phyloP scores from a whole-genome alignment of 2,888 invertebrate genomes.

The Platerodrilus igneus region DNA sequence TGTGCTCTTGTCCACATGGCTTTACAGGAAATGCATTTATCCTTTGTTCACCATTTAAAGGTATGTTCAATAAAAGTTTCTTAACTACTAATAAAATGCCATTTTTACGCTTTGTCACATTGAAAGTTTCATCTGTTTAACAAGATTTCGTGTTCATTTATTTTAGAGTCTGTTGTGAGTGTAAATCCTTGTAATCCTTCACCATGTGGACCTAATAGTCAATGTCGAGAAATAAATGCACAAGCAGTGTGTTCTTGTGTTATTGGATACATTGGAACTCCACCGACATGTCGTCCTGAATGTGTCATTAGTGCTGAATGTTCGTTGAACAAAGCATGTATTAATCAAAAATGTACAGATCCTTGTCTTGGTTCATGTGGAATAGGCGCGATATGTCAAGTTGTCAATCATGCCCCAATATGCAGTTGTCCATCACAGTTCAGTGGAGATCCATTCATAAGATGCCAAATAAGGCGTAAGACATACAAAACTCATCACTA shows the following conservation, averaged over 20 bases:
- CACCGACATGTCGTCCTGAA: constrained; percentile 73
- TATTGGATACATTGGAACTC: constrained; percentile 69
- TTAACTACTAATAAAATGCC: constrained; percentile 10
- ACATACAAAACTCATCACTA: background rate
- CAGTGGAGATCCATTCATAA: constrained; percentile 70
- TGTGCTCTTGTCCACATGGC: constrained; percentile 38
- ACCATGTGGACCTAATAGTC: constrained; percentile 65
- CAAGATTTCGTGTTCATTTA: too few species aligned
- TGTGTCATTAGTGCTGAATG: constrained; percentile 70
- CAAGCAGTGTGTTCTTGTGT: constrained; percentile 66
- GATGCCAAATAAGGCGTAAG: constrained; percentile 55
- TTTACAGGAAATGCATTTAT: constrained; percentile 43
- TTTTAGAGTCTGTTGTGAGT: constrained; percentile 42
- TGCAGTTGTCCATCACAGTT: constrained; percentile 56
- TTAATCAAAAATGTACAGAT: constrained; percentile 68
- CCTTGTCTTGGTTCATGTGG: constrained; percentile 76
- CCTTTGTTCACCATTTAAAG: constrained; percentile 53
- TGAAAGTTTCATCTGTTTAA: too few species aligned
- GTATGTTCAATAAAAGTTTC: constrained; percentile 28
- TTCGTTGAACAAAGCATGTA: constrained; percentile 65
- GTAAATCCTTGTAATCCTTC: constrained; percentile 64
- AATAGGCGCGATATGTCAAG: constrained; percentile 65
- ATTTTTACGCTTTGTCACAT: too few species aligned
- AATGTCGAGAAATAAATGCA: constrained; percentile 61
- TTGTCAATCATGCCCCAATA: constrained; percentile 65